A percentile compares a stretch with the other conserved stretches of the same genome.
Conservation (phyloP, 2,888 invertebrate species). For the Luperina testacea region DNA sequence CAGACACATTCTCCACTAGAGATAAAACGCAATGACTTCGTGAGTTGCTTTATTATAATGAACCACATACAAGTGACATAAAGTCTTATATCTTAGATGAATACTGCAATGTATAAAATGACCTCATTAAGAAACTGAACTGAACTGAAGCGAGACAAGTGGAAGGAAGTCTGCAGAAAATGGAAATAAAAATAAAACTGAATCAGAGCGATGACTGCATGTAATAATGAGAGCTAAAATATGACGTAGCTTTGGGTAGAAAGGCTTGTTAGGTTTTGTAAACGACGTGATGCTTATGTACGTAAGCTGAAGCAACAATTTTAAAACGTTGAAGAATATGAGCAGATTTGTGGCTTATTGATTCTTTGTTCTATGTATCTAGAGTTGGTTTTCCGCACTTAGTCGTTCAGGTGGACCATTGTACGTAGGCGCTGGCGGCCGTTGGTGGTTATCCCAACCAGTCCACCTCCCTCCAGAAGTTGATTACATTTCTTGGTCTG, state of each 20-base stretch:
- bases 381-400: neutral
- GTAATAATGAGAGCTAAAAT: neutral
- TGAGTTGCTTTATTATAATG: constrained; percentile 27
- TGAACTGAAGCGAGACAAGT: constrained; percentile 20
- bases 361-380: neutral
- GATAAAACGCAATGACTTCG: neutral
- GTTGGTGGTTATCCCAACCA: neutral
- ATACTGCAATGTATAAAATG: constrained; percentile 14
- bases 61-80: constrained; percentile 28
- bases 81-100: neutral
- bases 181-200: neutral
- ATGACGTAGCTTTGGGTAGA: neutral
- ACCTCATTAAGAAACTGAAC: constrained; percentile 22
- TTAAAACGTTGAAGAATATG: neutral
- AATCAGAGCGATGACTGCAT: neutral
- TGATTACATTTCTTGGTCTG: neutral
- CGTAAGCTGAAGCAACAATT: neutral
- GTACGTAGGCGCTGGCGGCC: neutral
- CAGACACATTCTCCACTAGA: neutral
- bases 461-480: neutral
- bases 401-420: neutral
- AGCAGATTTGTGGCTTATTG: neutral
- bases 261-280: neutral
- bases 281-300: neutral
- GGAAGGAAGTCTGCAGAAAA: constrained; percentile 6